Evolutionary conservation across 2,888 invertebrate genomes (phyloP).

Genomic region (Panopea generosa): DNA sequence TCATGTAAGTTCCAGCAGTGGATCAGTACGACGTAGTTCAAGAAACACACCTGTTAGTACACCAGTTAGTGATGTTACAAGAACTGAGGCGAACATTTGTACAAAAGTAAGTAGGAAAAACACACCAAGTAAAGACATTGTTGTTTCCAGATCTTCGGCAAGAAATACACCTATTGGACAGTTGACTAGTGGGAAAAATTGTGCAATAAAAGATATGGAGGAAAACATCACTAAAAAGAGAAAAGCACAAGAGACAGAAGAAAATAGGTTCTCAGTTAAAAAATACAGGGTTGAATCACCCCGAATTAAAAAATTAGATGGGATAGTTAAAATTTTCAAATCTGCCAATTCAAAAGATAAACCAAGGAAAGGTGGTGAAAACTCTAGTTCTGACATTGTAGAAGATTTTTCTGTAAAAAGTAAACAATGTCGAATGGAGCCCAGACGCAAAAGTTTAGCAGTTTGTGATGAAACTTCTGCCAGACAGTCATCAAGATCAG

Average conservation of each 20-base stretch:
- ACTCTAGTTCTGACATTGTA: too few species aligned
- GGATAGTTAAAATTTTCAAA: neutral
- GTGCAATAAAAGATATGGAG: too few species aligned
- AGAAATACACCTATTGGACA: conserved; percentile 6
- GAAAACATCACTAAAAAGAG: neutral
- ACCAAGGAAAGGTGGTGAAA: neutral
- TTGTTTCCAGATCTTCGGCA: neutral
- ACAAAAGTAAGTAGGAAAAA: neutral
- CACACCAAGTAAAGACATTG: conserved; percentile 1
- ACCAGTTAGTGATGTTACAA: neutral
- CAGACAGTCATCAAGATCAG: conserved; percentile 32
- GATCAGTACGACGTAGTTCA: conserved; percentile 29
- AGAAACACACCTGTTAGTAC: conserved; percentile 24
- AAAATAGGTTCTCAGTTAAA: neutral
- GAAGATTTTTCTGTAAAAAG: conserved; percentile 12
- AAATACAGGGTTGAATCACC: conserved; percentile 3
- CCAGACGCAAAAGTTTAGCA: conserved; percentile 56
- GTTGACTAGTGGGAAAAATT: too few species aligned
- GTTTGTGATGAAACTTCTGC: conserved; percentile 14
- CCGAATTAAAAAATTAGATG: neutral
- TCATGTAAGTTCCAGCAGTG: neutral
- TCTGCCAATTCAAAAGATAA: neutral
- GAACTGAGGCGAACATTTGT: neutral
- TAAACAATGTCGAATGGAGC: conserved; percentile 68
- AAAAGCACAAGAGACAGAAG: neutral